Percentiles rank a stretch among this genome's conserved stretches.
These are phyloP conservation scores for Julus scanicus DNA, from an alignment of 2,888 invertebrate genomes.

Conservation along the genomic window DNA sequence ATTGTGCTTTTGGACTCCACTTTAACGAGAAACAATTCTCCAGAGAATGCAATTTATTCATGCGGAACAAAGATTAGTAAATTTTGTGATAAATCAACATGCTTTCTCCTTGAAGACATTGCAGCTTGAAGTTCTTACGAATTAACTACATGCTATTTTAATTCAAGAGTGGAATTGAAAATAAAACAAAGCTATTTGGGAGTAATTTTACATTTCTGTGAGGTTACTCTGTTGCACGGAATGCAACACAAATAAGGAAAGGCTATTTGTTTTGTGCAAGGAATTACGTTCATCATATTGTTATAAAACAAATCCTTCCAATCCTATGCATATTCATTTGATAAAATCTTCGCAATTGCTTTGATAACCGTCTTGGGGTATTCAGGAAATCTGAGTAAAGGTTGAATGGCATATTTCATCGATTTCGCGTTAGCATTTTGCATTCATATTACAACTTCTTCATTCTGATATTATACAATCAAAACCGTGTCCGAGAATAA, in stretches of 20 bases:
- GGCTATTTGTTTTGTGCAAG: too few species aligned
- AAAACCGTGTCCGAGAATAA: not conserved
- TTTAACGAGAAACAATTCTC: not conserved
- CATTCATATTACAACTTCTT: not conserved
- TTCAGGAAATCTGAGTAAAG: too few species aligned
- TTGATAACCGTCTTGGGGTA: too few species aligned
- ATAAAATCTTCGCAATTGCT: too few species aligned
- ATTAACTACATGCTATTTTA: not conserved
- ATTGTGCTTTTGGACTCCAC: not conserved
- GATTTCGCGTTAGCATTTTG: not conserved
- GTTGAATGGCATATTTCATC: not conserved
- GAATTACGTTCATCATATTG: too few species aligned
- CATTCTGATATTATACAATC: not conserved
- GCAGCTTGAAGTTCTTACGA: not conserved
- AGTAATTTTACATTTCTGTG: not conserved
- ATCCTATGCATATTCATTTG: too few species aligned
- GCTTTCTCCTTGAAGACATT: not conserved
- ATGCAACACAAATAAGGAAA: too few species aligned
- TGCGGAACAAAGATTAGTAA: not conserved
- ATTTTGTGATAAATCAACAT: not conserved
- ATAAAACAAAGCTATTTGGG: not conserved
- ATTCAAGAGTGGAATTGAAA: not conserved
- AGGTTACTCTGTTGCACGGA: not conserved
- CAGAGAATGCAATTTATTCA: not conserved
- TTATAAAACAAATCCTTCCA: too few species aligned